These are phyloP conservation scores for fruit fly (Drosophila melanogaster) DNA, from an alignment of 1,140 invertebrate genomes.

Conservation along the genomic window DNA sequence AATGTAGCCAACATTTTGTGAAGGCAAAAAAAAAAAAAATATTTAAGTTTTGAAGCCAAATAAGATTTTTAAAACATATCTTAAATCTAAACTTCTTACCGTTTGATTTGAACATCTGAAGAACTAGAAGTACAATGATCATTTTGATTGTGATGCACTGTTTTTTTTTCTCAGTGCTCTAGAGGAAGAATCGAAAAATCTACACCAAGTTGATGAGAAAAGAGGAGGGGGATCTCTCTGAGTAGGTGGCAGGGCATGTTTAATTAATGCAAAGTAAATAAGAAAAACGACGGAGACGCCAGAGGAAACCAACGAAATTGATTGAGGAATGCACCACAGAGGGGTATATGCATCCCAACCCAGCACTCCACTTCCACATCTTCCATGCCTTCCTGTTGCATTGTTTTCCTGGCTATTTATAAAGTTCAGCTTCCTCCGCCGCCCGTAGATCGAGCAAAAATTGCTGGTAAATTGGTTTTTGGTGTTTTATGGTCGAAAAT, in stretches of 20 bases:
- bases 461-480: slow-evolving; percentile 76
- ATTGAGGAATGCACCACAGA: slow-evolving; percentile 74
- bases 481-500: slow-evolving; percentile 49
- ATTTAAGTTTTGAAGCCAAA: neutral
- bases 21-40: neutral
- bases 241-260: slow-evolving; percentile 75
- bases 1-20: neutral
- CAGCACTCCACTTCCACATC: neutral
- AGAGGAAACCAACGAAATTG: slow-evolving; percentile 67
- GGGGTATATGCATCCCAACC: slow-evolving; percentile 6
- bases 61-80: no score
- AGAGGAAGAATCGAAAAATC: slow-evolving; percentile 63
- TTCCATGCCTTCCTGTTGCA: slow-evolving; percentile 53
- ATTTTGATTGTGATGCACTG: no score
- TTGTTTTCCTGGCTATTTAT: slow-evolving; percentile 68
- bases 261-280: slow-evolving; percentile 83
- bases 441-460: slow-evolving; percentile 69
- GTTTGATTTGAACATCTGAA: no score
- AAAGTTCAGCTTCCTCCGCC: slow-evolving; percentile 44
- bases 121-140: no score
- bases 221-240: slow-evolving; percentile 4
- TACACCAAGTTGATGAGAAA: slow-evolving; percentile 36
- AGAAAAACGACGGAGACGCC: slow-evolving; percentile 55
- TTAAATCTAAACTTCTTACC: no score
- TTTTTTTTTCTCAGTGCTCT: slow-evolving; percentile 2